Evolutionary conservation across 2,113 vertebrate species (phyloP), one percentile per base, ranked within the genome.

Genomic region (Acrocephalus kingi): DNA sequence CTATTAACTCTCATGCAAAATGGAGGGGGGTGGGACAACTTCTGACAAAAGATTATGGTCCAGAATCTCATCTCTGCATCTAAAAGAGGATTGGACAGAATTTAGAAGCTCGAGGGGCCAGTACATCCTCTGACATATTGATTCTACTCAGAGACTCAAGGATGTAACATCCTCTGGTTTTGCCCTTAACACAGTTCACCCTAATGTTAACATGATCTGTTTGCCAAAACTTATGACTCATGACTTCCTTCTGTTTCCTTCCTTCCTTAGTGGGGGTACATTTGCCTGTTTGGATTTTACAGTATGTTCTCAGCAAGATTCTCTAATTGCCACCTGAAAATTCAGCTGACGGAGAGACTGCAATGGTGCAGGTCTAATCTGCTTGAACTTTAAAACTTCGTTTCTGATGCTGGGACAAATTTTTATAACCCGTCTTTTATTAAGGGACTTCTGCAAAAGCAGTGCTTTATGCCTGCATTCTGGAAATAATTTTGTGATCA

Each of bases 161-260:
- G 48, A 58, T 15, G 23, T 61, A 76, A 56, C 78, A 91, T 73
- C 58, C 85, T 76, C 75, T 55, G 51, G 43, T 77, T 92, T 90
- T 74, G 43, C 24, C 79, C 37, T 45, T 91, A 64, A 52, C 37
- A 68, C 21, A 84, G 45, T 30, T 91, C 62, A 69, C 37, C 15
- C 37, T 85, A 46, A 61, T 33, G n/a, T 62, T 90, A 91, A 61
- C 31, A 37, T 15, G 19, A 61, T 78, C 35, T 74, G 30, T 64
- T 90, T 94, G 80, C 80, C 76, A 94, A 88, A 92, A 83, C 23
- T 39, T 71, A 64, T 82, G 79, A 93, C 59, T 92, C 55, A 90
- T 39, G 15, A 67, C 54, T 35, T 92, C 58, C 39, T 95, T 80
- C 28, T 56, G 30, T 82, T 94, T 89, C 79, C 72, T 94, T 87